Base-by-base conservation (phyloP, 2,113 vertebrate genomes). In the Grantiella picta region DNA sequence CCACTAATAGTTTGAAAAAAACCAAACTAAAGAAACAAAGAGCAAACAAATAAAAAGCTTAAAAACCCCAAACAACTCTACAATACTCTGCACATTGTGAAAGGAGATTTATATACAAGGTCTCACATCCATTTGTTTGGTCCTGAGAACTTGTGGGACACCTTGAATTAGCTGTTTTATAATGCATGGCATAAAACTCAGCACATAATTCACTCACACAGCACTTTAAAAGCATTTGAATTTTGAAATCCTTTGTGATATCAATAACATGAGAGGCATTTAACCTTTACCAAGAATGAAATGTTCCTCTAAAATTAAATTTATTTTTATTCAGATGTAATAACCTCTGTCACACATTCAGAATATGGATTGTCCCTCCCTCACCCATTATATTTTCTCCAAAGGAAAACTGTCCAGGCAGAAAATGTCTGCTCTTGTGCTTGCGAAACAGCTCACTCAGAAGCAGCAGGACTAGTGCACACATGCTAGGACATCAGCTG, bases 211-310 rank as follows among this genome's bases (percentile, higher is more conserved):
- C 63, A 54, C 10, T 91, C 13, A 13, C 11, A 38, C 14, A 42
- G 35, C 38, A 23, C 15, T 53, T 82, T 54, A 59, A 91, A 91
- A 78, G 10, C 23, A 65, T 65, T 86, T 70, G 54, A 82, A 53
- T 47, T 42, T 57, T 61, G 12, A 84, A 91, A 76, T 68, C 22
- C 38, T 54, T 8, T 50, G n/a, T 57, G 25, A 76, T 82, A 80
- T 40, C 63, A 72, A 40, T 53, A 94, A 82, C 8, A 49, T 57
- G 68, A 91, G 27, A 91, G 45, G 23, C 11, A 82, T 83, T 80
- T 86, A 92, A 80, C 50, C 79, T 85, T 90, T 76, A 42, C 6
- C n/a, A 90, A 45, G n/a, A 94, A 93, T 19, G 15, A 86, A 88
- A 72, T 9, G 3, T 12, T 72, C 10, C 28, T 35, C 63, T 86